phyloP scores from a whole-genome alignment of 2,888 invertebrate species.

The Cistogaster globosa region DNA sequence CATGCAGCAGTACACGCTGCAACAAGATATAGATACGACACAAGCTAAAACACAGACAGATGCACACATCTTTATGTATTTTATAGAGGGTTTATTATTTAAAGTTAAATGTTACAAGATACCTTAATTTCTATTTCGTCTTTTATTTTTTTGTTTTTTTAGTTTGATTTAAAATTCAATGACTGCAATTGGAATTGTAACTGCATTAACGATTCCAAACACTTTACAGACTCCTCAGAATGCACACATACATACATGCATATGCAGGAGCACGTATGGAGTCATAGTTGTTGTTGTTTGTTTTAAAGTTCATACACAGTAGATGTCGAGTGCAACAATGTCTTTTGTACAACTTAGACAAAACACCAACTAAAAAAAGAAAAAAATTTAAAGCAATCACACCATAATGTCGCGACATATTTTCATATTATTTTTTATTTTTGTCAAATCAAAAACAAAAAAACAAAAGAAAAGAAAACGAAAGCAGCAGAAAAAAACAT shows the following conservation, averaged over 20 bases:
- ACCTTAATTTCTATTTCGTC: constrained; percentile 52
- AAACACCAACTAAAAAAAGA: constrained; percentile 40
- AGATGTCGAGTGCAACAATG: constrained; percentile 45
- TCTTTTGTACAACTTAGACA: constrained; percentile 37
- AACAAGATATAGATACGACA: constrained; percentile 44
- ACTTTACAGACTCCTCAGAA: constrained; percentile 15
- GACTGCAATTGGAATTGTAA: constrained; percentile 65
- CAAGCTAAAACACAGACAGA: not conserved
- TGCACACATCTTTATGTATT: constrained; percentile 14
- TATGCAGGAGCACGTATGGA: constrained; percentile 4
- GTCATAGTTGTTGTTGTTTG: constrained; percentile 1
- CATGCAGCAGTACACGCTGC: constrained; percentile 49
- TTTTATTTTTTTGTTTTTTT: not conserved
- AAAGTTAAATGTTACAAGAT: constrained; percentile 45
- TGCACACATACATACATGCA: not conserved
- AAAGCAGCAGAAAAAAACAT: constrained; percentile 36
- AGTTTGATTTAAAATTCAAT: constrained; percentile 56
- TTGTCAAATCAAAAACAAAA: not conserved
- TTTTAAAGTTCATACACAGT: constrained; percentile 30
- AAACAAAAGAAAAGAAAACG: constrained; percentile 1
- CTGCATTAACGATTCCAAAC: constrained; percentile 59
- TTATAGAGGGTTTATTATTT: constrained; percentile 34
- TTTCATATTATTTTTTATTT: constrained; percentile 3
- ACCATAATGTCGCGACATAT: constrained; percentile 67
- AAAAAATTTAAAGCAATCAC: constrained; percentile 39